These are phyloP conservation scores for Leptogaster cylindrica DNA, from an alignment of 2,888 invertebrate species.

Conservation along the genomic window DNA sequence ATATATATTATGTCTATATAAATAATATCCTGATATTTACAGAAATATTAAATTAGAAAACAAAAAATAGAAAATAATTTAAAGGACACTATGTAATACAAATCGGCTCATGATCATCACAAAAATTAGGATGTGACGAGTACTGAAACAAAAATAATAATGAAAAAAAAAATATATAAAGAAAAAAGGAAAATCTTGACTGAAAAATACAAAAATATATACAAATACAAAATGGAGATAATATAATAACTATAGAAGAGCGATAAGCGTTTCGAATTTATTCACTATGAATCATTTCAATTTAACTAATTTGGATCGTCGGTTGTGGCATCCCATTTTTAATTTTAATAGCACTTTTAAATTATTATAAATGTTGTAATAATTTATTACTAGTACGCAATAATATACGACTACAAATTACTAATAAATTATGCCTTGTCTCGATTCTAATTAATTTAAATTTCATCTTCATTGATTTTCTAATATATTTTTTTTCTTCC, in stretches of 20 bases:
- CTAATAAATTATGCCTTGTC: slow-evolving; percentile 9
- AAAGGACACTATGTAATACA: slow-evolving; percentile 24
- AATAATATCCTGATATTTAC: too few relatives aligned
- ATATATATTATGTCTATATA: too few relatives aligned
- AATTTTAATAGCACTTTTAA: slow-evolving; percentile 21
- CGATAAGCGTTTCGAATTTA: not conserved
- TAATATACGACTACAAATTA: slow-evolving; percentile 13
- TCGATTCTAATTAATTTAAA: slow-evolving; percentile 13
- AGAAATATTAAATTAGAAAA: too few relatives aligned
- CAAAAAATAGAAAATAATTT: slow-evolving; percentile 34
- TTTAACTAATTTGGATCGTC: not conserved
- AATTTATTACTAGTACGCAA: slow-evolving; percentile 27
- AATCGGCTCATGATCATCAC: slow-evolving; percentile 12
- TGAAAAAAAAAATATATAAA: not conserved
- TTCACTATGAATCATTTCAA: slow-evolving; percentile 4
- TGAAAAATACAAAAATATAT: not conserved
- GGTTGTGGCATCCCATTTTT: not conserved
- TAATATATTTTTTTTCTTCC: too few relatives aligned
- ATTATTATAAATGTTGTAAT: slow-evolving; percentile 18
- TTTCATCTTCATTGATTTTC: not conserved
- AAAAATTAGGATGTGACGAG: not conserved
- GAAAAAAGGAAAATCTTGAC: not conserved
- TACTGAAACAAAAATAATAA: not conserved
- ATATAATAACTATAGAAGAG: slow-evolving; percentile 11
- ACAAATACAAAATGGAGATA: slow-evolving; percentile 5